Conservation (phyloP, 2,888 invertebrate genomes). For the Syritta pipiens region DNA sequence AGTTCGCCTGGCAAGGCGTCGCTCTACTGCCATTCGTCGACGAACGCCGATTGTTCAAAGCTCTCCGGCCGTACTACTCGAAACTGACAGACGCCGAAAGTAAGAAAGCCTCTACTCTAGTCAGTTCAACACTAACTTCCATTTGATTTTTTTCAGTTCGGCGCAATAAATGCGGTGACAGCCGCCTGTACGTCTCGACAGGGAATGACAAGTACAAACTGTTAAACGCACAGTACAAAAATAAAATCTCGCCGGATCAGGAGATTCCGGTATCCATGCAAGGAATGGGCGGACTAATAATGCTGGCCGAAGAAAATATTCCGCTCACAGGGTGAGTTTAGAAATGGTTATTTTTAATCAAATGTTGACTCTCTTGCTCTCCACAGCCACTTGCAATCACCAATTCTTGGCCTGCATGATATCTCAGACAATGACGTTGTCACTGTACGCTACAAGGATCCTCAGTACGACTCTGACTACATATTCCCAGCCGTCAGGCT, state of each 20-base stretch:
- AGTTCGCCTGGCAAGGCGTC: conserved; percentile 99
- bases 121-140: too few relatives aligned
- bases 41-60: conserved; percentile 91
- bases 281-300: conserved; percentile 91
- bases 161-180: conserved; percentile 93
- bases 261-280: conserved; percentile 84
- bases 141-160: conserved; percentile 80
- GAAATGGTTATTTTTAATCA: neutral
- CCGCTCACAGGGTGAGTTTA: conserved; percentile 82
- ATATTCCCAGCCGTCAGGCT: conserved; percentile 88
- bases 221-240: conserved; percentile 85
- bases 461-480: conserved; percentile 86
- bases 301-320: conserved; percentile 86
- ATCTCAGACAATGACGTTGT: conserved; percentile 82
- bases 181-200: conserved; percentile 91
- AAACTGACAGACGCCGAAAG: conserved; percentile 91
- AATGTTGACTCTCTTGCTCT: conserved; percentile 25
- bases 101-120: too few relatives aligned
- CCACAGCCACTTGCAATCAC: conserved; percentile 83
- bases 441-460: conserved; percentile 89
- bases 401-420: conserved; percentile 85
- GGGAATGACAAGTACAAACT: conserved; percentile 86
- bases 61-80: conserved; percentile 89
- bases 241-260: conserved; percentile 79
- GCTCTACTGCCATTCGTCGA: conserved; percentile 99